phyloP scores from a whole-genome alignment of 2,888 invertebrate genomes.

The Tenthredo distinguenda region DNA sequence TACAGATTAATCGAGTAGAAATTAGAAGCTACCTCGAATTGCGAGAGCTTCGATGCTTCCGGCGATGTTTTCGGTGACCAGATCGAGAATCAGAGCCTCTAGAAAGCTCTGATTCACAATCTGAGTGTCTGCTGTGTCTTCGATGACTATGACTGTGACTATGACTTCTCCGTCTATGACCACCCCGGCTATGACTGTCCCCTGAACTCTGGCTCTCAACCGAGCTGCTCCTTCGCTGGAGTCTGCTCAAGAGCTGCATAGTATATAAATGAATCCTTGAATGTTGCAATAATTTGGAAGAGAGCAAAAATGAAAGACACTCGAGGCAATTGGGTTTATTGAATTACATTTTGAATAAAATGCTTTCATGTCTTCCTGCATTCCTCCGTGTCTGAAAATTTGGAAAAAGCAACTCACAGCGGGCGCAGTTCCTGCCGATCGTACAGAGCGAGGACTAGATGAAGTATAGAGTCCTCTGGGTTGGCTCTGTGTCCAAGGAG shows the following conservation, averaged over 20 bases:
- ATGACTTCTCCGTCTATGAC: slow-evolving; percentile 87
- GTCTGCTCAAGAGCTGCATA: slow-evolving; percentile 73
- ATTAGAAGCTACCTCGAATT: slow-evolving; percentile 79
- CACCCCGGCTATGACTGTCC: slow-evolving; percentile 84
- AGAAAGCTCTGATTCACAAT: slow-evolving; percentile 94
- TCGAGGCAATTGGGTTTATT: too few species aligned
- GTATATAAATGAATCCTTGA: neutral
- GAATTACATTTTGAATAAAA: too few species aligned
- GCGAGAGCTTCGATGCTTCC: slow-evolving; percentile 87
- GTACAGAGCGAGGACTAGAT: slow-evolving; percentile 90
- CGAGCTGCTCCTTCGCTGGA: slow-evolving; percentile 85
- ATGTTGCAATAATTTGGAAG: neutral
- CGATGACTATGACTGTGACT: slow-evolving; percentile 88
- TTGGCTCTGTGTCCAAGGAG: slow-evolving; percentile 88
- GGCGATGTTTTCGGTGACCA: slow-evolving; percentile 85
- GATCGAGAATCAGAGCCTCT: slow-evolving; percentile 89
- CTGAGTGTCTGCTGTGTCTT: slow-evolving; percentile 88
- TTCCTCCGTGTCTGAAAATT: neutral
- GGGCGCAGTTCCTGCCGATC: slow-evolving; percentile 82
- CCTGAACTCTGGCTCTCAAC: slow-evolving; percentile 95
- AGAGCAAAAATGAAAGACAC: slow-evolving; percentile 11
- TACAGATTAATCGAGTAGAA: slow-evolving; percentile 54
- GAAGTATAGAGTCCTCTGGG: slow-evolving; percentile 89
- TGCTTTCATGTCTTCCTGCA: neutral
- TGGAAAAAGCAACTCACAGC: slow-evolving; percentile 66